Percentiles rank a stretch among this genome's conserved stretches.
phyloP scores from a whole-genome alignment of 1,140 invertebrate species.

The Lepidotrigona ventralis region DNA sequence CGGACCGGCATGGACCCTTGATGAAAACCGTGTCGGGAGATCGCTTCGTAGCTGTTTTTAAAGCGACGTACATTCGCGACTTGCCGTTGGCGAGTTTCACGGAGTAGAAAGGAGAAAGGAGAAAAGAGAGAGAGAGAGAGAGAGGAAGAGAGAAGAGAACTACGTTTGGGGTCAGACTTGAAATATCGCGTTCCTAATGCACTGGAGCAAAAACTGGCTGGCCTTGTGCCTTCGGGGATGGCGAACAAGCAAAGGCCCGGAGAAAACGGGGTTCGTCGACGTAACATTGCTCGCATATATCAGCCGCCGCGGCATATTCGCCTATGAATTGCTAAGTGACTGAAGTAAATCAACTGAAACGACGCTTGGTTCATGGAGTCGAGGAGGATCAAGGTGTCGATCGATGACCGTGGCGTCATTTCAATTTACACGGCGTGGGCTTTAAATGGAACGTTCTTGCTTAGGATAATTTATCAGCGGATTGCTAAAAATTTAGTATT shows the following conservation, averaged over 20 bases:
- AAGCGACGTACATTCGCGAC: constrained; percentile 35
- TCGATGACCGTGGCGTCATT: neutral
- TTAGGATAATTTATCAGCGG: neutral
- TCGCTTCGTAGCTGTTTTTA: constrained; percentile 45
- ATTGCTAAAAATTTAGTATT: no score
- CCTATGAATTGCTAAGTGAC: constrained; percentile 46
- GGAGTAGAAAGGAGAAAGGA: no score
- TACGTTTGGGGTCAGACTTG: constrained; percentile 51
- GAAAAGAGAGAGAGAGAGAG: neutral
- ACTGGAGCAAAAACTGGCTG: constrained; percentile 61
- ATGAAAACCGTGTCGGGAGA: constrained; percentile 29
- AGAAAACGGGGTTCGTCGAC: constrained; percentile 39
- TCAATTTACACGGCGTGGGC: constrained; percentile 3
- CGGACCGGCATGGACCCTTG: constrained; percentile 36
- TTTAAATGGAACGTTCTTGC: no score
- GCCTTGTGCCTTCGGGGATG: constrained; percentile 31
- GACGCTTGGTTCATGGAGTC: neutral
- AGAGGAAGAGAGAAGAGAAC: neutral
- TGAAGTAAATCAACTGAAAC: constrained; percentile 25
- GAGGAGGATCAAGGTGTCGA: constrained; percentile 11
- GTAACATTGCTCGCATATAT: constrained; percentile 60
- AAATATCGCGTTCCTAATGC: constrained; percentile 67
- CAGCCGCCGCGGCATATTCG: constrained; percentile 15
- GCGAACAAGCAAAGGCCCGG: constrained; percentile 8
- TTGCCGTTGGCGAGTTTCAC: constrained; percentile 34